Evolutionary conservation across 2,888 invertebrate species (phyloP).

Genomic region (Anarsia innoxiella): DNA sequence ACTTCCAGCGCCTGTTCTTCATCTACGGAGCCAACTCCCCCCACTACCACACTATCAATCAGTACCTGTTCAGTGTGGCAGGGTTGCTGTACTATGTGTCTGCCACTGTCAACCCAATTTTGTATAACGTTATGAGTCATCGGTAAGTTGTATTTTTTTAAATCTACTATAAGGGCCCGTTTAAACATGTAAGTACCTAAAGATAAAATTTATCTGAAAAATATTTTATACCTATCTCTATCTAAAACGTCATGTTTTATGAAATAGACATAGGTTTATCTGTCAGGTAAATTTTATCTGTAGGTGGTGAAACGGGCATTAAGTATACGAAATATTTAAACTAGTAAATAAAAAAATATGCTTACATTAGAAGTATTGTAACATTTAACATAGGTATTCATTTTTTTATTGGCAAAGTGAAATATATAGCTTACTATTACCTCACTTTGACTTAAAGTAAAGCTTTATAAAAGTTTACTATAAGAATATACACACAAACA

Average conservation of each 20-base stretch:
- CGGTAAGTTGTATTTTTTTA: constrained; percentile 49
- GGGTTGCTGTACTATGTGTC: constrained; percentile 90
- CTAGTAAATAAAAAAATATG: no score
- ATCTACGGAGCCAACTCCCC: constrained; percentile 79
- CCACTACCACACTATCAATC: constrained; percentile 81
- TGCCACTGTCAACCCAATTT: constrained; percentile 89
- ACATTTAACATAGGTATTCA: no score
- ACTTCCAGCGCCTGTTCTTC: constrained; percentile 90
- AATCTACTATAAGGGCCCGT: no score
- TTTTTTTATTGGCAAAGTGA: no score
- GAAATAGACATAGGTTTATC: background rate
- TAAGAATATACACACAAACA: background rate
- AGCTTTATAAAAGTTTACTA: background rate
- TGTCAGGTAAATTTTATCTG: background rate
- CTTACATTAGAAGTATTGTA: no score
- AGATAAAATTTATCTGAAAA: background rate
- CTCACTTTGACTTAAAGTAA: background rate
- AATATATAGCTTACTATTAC: no score
- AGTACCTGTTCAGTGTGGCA: constrained; percentile 85
- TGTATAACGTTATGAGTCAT: constrained; percentile 87
- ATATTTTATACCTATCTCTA: background rate
- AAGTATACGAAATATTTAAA: background rate
- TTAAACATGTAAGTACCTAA: background rate
- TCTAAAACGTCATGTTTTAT: background rate
- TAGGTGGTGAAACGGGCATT: background rate